Evolutionary conservation across 2,113 vertebrate genomes (phyloP).

Genomic region (Ginglymostoma cirratum): DNA sequence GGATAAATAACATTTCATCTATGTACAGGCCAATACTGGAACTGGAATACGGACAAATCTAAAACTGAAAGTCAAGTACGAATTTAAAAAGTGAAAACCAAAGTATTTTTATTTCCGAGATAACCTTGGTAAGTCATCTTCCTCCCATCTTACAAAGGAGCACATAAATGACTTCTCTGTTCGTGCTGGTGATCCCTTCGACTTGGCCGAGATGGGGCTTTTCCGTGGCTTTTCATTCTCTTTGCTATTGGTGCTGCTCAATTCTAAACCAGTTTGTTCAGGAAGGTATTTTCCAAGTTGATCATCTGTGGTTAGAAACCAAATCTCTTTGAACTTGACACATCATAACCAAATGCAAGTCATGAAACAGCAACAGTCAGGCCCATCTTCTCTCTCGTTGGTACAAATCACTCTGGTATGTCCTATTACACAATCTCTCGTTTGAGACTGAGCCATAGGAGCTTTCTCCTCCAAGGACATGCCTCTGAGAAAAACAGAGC

Average conservation of each 20-base stretch:
- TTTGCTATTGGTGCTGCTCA: constrained; percentile 22
- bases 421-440: neutral
- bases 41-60: neutral
- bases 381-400: neutral
- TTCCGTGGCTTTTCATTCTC: constrained; percentile 45
- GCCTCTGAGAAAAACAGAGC: neutral
- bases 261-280: neutral
- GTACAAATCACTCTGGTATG: neutral
- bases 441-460: neutral
- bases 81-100: neutral
- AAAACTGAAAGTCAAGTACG: neutral
- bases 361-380: neutral
- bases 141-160: constrained; percentile 72
- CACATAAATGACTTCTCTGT: constrained; percentile 57
- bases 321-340: neutral
- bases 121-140: constrained; percentile 81
- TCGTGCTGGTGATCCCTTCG: constrained; percentile 39
- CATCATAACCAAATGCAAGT: neutral
- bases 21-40: neutral
- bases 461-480: neutral
- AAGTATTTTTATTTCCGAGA: constrained; percentile 40
- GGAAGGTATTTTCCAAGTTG: neutral
- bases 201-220: constrained; percentile 42
- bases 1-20: neutral
- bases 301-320: neutral